These are phyloP conservation scores for Eudyptes chrysolophus DNA, from an alignment of 2,113 vertebrate genomes.

Conservation along the genomic window DNA sequence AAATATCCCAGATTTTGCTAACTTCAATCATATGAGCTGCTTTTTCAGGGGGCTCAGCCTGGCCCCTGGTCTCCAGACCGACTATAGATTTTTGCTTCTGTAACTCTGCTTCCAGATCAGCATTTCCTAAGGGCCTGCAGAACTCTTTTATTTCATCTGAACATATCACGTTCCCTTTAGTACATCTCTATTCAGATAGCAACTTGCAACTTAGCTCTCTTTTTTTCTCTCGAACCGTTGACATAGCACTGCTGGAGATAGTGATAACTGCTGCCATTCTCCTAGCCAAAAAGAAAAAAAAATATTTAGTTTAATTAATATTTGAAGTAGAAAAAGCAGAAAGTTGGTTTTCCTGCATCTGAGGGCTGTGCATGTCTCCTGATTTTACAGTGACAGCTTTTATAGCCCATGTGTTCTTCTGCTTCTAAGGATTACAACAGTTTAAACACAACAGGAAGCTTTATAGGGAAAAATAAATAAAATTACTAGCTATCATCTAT, in stretches of 20 bases:
- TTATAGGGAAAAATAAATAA: conserved; percentile 39
- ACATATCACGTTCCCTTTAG: background rate
- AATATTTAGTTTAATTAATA: background rate
- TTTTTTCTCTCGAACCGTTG: background rate
- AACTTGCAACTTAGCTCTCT: background rate
- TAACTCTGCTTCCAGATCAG: background rate
- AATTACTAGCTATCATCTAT: conserved; percentile 20
- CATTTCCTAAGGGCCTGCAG: background rate
- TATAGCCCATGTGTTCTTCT: background rate
- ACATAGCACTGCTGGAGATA: background rate
- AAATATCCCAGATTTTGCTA: background rate
- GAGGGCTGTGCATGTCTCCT: background rate
- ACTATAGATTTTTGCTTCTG: background rate
- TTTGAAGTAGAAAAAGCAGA: background rate
- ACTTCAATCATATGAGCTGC: background rate
- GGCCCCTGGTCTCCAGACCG: background rate
- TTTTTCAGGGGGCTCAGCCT: background rate
- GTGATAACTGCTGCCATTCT: background rate
- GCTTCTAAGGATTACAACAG: conserved; percentile 37
- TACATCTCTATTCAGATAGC: background rate
- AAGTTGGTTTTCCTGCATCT: background rate
- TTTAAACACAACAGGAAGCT: conserved; percentile 56
- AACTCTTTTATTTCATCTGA: background rate
- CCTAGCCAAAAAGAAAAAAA: background rate
- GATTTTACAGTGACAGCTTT: conserved; percentile 36